Conservation (phyloP, 2,113 vertebrate species). For the Cranoglanis bouderius region DNA sequence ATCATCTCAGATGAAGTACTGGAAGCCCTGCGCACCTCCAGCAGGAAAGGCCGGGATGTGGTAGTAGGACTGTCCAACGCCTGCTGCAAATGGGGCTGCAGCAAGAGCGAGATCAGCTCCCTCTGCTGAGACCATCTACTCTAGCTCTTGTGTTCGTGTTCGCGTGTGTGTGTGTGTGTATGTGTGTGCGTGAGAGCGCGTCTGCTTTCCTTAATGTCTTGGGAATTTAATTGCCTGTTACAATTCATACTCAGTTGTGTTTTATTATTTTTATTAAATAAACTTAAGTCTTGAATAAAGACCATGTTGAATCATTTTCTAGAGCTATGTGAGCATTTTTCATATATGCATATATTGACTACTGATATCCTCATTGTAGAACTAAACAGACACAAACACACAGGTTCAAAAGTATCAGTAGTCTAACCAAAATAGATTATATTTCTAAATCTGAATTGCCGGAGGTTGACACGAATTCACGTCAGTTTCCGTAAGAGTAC, state of each 20-base stretch:
- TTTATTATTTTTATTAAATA: slow-evolving; percentile 2
- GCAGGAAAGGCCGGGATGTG: slow-evolving; percentile 74
- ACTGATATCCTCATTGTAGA: background rate
- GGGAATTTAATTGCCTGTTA: background rate
- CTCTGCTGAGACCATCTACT: slow-evolving; percentile 71
- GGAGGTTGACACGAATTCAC: background rate
- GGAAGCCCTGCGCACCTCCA: slow-evolving; percentile 71
- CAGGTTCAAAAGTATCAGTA: background rate
- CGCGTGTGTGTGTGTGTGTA: slow-evolving; percentile 3
- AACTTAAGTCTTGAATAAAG: background rate
- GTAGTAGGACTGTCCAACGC: slow-evolving; percentile 78
- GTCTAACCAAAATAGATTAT: too few species aligned
- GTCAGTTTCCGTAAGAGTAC: background rate
- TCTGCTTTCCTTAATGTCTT: background rate
- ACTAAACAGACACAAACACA: background rate
- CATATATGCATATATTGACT: background rate
- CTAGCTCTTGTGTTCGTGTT: background rate
- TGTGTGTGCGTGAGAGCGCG: background rate
- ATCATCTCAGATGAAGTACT: slow-evolving; percentile 72
- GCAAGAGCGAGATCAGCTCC: slow-evolving; percentile 83
- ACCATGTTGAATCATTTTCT: background rate
- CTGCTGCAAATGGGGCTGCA: slow-evolving; percentile 87
- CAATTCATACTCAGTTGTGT: background rate
- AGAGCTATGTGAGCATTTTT: background rate
- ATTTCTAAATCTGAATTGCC: background rate